Conservation (phyloP, 2,113 vertebrate genomes). For the Collichthys lucidus region DNA sequence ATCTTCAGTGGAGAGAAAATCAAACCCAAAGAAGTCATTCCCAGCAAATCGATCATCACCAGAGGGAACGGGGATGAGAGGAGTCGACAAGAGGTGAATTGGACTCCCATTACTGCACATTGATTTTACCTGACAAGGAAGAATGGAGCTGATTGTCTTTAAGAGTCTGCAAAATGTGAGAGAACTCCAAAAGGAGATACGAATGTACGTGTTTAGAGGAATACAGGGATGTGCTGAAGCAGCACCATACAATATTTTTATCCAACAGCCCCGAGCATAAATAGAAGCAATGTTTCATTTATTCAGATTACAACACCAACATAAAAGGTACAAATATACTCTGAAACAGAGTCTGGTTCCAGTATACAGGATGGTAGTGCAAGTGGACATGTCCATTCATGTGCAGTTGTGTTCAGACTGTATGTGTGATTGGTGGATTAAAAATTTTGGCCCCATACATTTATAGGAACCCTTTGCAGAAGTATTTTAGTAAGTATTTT, state of each 20-base stretch:
- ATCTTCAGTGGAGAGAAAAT: constrained; percentile 48
- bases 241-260: background rate
- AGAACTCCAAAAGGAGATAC: background rate
- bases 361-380: background rate
- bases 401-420: background rate
- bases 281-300: too few species aligned
- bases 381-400: background rate
- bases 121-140: constrained; percentile 51
- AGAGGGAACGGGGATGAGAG: background rate
- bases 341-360: background rate
- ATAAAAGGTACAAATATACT: too few species aligned
- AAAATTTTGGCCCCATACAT: background rate
- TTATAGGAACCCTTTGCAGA: background rate
- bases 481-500: too few species aligned
- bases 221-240: background rate
- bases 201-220: background rate
- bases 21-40: constrained; percentile 44
- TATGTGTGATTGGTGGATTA: too few species aligned
- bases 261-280: background rate
- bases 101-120: constrained; percentile 48
- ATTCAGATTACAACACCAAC: too few species aligned
- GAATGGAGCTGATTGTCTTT: constrained; percentile 37
- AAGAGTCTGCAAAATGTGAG: constrained; percentile 12
- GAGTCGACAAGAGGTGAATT: constrained; percentile 13
- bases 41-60: constrained; percentile 51